Evolutionary conservation across 2,113 vertebrate genomes (phyloP), one percentile per base, ranked within the genome.

Genomic region (Anhinga rufa): DNA sequence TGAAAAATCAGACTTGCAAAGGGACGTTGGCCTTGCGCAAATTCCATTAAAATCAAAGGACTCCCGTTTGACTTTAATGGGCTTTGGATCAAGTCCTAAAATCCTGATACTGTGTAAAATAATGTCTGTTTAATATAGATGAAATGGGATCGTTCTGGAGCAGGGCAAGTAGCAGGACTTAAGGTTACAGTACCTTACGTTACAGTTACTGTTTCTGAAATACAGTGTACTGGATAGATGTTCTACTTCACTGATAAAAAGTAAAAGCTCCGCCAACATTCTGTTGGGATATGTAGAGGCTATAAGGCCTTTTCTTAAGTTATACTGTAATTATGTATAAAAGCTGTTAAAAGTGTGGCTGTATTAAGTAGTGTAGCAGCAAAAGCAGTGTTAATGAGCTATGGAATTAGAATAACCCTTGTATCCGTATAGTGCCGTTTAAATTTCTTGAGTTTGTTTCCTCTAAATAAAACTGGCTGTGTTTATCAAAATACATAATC

Each of bases 131-230:
- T 48, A 76, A 68, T 28, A 34, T 5, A 76, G 46, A 79, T 82
- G 70, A 76, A 70, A 44, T 0, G 2, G 24, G 60, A 82, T 86
- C 5, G 5, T 65, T 88, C 44, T 6, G 11, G 68, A 93, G 34
- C 24, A 76, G 87, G 54, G 64, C 75, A 95, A 92, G 92, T 95
- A 75, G 90, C 93, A 81, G 77, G 77, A 90, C 90, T 96, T 85
- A 77, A 60, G 54, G 88, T 95, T 94, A 72, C 38, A 74, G 44
- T 78, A 70, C 61, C 38, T 48, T 1, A 46, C 44, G 44, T 13
- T 77, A 91, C 57, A 51, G 55, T 60, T 84, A 26, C 5, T 90
- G 49, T 94, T 96, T 96, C 86, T 84, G 76, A 52, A 93, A 81
- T 90, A 57, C 24, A 68, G 3, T 62, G 24, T 88, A 55, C 69